Evolutionary conservation across 2,113 vertebrate genomes (phyloP).

Genomic region (Anhinga anhinga): DNA sequence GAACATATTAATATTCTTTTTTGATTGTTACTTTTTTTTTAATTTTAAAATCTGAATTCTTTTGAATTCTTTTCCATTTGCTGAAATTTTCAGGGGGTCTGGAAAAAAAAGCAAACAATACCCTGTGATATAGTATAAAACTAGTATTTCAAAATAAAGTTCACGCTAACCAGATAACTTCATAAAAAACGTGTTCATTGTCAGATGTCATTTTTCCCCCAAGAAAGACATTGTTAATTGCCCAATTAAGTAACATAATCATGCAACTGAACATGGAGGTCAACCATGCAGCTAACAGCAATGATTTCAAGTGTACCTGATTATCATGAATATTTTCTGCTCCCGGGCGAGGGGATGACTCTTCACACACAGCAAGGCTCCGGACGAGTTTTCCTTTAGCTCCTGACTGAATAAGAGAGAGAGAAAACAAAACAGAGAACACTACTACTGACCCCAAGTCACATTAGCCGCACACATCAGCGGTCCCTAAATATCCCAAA

Average conservation of each 20-base stretch:
- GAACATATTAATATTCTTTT: conserved; percentile 65
- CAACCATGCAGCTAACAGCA: conserved; percentile 62
- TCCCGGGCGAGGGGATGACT: conserved; percentile 71
- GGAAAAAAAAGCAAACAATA: conserved; percentile 81
- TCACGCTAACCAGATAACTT: conserved; percentile 52
- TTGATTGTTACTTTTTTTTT: conserved; percentile 31
- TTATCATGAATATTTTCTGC: conserved; percentile 77
- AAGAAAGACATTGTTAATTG: neutral
- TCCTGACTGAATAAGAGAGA: conserved; percentile 75
- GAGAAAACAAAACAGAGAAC: conserved; percentile 16
- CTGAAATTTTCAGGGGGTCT: conserved; percentile 82
- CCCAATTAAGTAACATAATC: conserved; percentile 1
- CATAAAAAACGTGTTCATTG: neutral
- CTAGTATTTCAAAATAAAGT: conserved; percentile 40
- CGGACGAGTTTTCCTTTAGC: conserved; percentile 89
- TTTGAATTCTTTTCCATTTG: conserved; percentile 82
- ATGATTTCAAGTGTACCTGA: conserved; percentile 76
- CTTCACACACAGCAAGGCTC: conserved; percentile 89
- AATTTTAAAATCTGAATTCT: conserved; percentile 76
- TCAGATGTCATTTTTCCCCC: neutral
- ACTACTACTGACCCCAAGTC: neutral
- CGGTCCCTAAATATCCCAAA: neutral
- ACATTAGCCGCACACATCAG: neutral
- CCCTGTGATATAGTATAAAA: conserved; percentile 71
- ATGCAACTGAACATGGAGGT: conserved; percentile 54